Conservation (phyloP, 2,113 vertebrate genomes). For the Perca flavescens region DNA sequence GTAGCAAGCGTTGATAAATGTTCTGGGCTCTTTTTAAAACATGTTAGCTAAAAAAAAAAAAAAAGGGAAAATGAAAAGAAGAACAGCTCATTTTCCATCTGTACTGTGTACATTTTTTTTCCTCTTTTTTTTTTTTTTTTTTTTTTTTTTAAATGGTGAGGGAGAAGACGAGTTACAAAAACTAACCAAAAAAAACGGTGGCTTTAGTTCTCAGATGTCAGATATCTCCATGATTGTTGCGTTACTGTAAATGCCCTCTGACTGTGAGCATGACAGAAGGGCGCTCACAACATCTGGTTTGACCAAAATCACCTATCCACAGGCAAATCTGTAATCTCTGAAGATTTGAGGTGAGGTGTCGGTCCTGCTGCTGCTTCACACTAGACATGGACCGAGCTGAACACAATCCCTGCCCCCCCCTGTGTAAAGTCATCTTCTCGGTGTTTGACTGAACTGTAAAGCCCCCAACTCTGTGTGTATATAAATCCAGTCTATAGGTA, state of each 20-base stretch:
- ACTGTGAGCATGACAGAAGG: constrained; percentile 29
- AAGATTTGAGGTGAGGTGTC: constrained; percentile 61
- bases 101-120: constrained; percentile 8
- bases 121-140: constrained; percentile 1
- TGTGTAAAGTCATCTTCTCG: constrained; percentile 45
- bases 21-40: constrained; percentile 68
- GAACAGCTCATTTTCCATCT: constrained; percentile 40
- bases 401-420: constrained; percentile 2
- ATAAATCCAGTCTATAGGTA: constrained; percentile 26
- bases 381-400: constrained; percentile 35
- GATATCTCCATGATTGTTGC: constrained; percentile 45
- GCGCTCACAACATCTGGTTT: constrained; percentile 30
- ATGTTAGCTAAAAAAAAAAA: constrained; percentile 38
- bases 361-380: constrained; percentile 52
- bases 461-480: constrained; percentile 30
- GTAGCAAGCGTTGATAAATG: constrained; percentile 61
- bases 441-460: constrained; percentile 52
- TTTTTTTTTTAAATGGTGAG: constrained; percentile 34
- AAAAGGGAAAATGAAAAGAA: constrained; percentile 37
- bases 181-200: constrained; percentile 16
- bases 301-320: constrained; percentile 56
- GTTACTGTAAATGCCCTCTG: constrained; percentile 40
- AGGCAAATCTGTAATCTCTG: constrained; percentile 51
- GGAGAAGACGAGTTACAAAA: constrained; percentile 38
- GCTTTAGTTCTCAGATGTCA: constrained; percentile 50